Evolutionary conservation across 2,888 invertebrate species (phyloP), one percentile per base, ranked within the genome.

Genomic region (Diaprepes abbreviatus): DNA sequence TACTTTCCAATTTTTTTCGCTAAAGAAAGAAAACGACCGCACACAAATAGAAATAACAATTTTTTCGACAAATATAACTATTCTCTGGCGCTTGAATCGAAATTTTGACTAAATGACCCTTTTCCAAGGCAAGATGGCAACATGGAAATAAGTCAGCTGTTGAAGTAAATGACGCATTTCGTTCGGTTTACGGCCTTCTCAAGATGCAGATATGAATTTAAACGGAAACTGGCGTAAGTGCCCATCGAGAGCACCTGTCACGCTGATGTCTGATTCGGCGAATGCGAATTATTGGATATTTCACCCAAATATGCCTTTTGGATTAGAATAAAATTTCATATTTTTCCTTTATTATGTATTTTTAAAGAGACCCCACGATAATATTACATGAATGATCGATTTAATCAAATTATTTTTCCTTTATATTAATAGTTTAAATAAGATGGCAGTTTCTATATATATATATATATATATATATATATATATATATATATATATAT

Each of bases 201-300:
- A 76, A 78, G 76, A 77, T 78, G 74, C 77, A 78, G 80, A 80
- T 80, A 80, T 79, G 80, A 80, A 79, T 79, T 79, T 80, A 78
- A 80, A 79, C 78, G 74, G 78, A 72, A 50, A 74, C 63, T 67
- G 65, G 63, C 75, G 64, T 70, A 70, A 74, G 77, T 68, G 74
- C 74, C 77, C 78, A 80, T 80, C 78, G 70, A 59, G 66, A 65
- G 70, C 80, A 80, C 80, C 80, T 80, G 80, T 75, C 75, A 73
- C 79, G 52, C 52, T 55, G 75, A 76, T 77, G 75, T 76, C 77
- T 75, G 77, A 78, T 76, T 72, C 78, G 73, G 75, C 74, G 76
- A 74, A 74, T 75, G 77, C 75, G 75, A 74, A 76, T 75, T 74
- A 74, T 75, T 76, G 75, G 78, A 78, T 74, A 78, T 78, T 75